These are phyloP conservation scores for Empis stercorea DNA, from an alignment of 2,888 invertebrate genomes.

Conservation along the genomic window DNA sequence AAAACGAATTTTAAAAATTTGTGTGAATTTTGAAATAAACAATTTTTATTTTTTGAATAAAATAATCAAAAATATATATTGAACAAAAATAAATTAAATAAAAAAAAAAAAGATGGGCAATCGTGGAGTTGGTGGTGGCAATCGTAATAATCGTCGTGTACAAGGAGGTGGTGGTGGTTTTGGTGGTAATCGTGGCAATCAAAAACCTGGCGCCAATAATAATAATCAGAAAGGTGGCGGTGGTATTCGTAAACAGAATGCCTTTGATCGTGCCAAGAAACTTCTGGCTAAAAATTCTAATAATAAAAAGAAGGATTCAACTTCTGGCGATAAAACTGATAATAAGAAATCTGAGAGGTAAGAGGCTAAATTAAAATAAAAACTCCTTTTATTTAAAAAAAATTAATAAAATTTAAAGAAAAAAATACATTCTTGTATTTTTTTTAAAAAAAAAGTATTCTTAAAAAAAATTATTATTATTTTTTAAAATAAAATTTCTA, in stretches of 20 bases:
- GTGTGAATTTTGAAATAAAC: constrained; percentile 2
- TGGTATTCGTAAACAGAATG: constrained; percentile 39
- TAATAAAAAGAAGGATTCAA: constrained; percentile 38
- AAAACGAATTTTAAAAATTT: not conserved
- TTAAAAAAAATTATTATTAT: constrained; percentile 7
- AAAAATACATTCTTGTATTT: constrained; percentile 10
- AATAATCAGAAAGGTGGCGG: constrained; percentile 29
- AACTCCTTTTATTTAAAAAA: constrained; percentile 20
- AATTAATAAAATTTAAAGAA: constrained; percentile 17
- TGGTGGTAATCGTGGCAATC: constrained; percentile 29
- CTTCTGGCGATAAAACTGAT: constrained; percentile 34
- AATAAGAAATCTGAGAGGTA: constrained; percentile 36
- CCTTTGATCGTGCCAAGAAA: constrained; percentile 39
- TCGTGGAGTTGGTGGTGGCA: constrained; percentile 27
- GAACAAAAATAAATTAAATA: constrained; percentile 6
- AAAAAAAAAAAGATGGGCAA: constrained; percentile 33
- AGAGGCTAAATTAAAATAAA: constrained; percentile 21
- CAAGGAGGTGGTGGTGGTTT: constrained; percentile 36
- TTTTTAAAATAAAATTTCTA: no score
- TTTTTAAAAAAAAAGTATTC: not conserved
- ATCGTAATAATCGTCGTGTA: constrained; percentile 29
- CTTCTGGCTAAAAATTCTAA: constrained; percentile 39
- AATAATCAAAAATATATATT: constrained; percentile 8
- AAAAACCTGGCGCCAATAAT: constrained; percentile 26
- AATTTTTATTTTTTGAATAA: not conserved